Evolutionary conservation across 2,797 vertebrate species (phyloP).

Genomic region (Pangasius krempfi): DNA sequence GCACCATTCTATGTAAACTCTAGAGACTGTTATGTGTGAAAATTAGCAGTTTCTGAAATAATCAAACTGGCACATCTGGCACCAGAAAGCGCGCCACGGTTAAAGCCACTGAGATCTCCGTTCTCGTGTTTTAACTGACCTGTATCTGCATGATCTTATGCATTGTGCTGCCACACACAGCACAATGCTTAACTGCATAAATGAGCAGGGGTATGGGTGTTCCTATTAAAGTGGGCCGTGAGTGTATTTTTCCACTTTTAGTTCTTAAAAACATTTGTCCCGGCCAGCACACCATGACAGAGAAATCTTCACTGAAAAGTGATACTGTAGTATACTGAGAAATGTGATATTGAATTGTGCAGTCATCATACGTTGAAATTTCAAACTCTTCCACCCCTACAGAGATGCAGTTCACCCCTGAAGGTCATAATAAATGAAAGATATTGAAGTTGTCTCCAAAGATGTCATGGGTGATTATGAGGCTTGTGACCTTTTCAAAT

Average conservation of each 20-base stretch:
- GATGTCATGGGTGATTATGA: conserved; percentile 26
- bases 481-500: conserved; percentile 39
- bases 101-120: too few species aligned
- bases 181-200: not conserved
- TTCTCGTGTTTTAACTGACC: too few species aligned
- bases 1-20: not conserved
- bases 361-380: not conserved
- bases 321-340: not conserved
- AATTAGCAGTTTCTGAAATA: not conserved
- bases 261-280: too few species aligned
- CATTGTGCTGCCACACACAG: too few species aligned
- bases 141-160: too few species aligned
- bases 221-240: not conserved
- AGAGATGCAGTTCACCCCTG: not conserved
- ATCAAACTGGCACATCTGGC: not conserved
- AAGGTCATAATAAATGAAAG: conserved; percentile 36
- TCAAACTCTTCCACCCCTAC: not conserved
- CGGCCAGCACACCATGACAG: not conserved
- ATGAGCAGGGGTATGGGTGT: not conserved
- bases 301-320: not conserved
- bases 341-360: not conserved
- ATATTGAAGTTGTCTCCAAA: conserved; percentile 29
- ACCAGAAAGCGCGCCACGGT: not conserved
- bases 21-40: not conserved
- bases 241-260: too few species aligned